Percentiles rank a stretch among this genome's conserved stretches.
phyloP scores from a whole-genome alignment of 2,888 invertebrate species.

The Ptilodon capucinus region DNA sequence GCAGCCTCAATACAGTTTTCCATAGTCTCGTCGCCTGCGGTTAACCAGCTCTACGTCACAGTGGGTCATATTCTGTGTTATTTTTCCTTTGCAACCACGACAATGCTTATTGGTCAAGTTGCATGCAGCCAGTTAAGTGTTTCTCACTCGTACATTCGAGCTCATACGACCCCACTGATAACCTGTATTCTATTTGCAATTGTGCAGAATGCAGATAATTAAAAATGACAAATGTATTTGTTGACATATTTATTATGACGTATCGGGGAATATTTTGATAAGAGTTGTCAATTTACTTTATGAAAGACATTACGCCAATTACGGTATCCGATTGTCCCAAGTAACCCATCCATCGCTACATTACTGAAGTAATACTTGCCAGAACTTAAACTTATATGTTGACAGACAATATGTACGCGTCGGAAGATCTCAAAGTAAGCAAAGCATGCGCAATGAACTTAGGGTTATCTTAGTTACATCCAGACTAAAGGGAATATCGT shows the following conservation, averaged over 20 bases:
- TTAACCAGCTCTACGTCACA: conserved; percentile 22
- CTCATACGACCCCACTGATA: conserved; percentile 26
- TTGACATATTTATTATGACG: neutral
- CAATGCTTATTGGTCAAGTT: conserved; percentile 5
- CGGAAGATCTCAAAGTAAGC: too few relatives aligned
- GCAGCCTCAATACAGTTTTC: neutral
- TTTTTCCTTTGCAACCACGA: conserved; percentile 12
- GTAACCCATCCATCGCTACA: too few relatives aligned
- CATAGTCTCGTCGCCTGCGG: conserved; percentile 15
- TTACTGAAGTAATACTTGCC: too few relatives aligned
- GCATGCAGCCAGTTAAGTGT: neutral
- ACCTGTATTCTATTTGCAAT: conserved; percentile 17
- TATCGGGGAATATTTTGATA: neutral
- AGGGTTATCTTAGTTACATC: too few relatives aligned
- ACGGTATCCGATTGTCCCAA: too few relatives aligned
- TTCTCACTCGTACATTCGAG: conserved; percentile 19
- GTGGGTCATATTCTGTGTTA: conserved; percentile 17
- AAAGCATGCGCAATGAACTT: too few relatives aligned
- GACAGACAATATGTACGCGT: too few relatives aligned
- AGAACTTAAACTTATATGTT: too few relatives aligned
- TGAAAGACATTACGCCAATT: too few relatives aligned
- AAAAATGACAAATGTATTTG: neutral
- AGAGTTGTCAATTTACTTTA: neutral
- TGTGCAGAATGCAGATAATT: conserved; percentile 1
- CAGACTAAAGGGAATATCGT: too few relatives aligned